phyloP scores from a whole-genome alignment of 2,888 invertebrate species.

The Andrena dorsata region DNA sequence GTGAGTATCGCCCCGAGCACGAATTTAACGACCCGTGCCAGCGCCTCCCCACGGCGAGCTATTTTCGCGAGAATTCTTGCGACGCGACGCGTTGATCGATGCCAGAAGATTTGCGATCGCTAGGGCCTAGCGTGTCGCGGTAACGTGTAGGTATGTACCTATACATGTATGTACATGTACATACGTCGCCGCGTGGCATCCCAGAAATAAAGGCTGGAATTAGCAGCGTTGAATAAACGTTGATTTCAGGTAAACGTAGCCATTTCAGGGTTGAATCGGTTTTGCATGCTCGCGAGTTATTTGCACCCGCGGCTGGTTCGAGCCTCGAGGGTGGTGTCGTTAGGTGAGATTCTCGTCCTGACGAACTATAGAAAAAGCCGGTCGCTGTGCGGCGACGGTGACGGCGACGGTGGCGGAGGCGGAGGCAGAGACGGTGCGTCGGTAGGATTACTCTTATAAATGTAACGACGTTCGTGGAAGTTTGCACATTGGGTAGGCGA shows the following conservation, averaged over 20 bases:
- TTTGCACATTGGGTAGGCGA: constrained; percentile 48
- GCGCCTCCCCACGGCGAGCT: not conserved
- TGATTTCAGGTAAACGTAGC: constrained; percentile 1
- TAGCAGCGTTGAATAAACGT: constrained; percentile 12
- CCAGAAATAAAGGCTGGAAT: not conserved
- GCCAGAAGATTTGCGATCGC: not conserved
- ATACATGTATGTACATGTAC: no score
- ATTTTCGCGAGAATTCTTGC: not conserved
- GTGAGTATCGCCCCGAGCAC: constrained; percentile 82
- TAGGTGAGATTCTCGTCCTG: constrained; percentile 45
- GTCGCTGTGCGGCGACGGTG: not conserved
- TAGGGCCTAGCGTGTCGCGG: no score
- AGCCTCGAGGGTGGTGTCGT: constrained; percentile 40
- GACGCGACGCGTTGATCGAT: not conserved
- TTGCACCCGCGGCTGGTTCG: constrained; percentile 9
- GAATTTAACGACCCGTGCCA: constrained; percentile 7
- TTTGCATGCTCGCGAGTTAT: not conserved
- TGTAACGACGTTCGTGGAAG: constrained; percentile 47
- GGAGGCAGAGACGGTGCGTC: not conserved
- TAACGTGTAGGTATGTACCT: no score
- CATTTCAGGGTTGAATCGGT: not conserved
- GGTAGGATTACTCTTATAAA: constrained; percentile 48
- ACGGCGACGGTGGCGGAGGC: not conserved
- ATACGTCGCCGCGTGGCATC: no score
- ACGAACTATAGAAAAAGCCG: constrained; percentile 39